Percentiles rank a stretch among this genome's conserved stretches.
phyloP scores from a whole-genome alignment of 2,113 vertebrate genomes.

The Eurystomus gularis region DNA sequence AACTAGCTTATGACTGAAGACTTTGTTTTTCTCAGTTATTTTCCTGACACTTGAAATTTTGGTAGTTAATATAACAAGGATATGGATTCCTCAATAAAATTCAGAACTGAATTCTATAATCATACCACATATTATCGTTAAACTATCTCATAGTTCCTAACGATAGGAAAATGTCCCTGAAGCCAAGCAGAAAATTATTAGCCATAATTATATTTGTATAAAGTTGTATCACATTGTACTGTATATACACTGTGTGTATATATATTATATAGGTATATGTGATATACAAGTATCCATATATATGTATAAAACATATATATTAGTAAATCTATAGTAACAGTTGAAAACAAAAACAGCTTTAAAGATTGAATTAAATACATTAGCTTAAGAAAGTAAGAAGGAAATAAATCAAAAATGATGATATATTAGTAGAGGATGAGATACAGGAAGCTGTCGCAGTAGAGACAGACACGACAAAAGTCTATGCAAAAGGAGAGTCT shows the following conservation, averaged over 20 bases:
- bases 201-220: not conserved
- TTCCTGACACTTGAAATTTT: not conserved
- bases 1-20: not conserved
- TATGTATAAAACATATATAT: not conserved
- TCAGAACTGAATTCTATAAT: not conserved
- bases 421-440: not conserved
- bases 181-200: not conserved
- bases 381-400: not conserved
- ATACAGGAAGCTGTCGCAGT: too few species aligned
- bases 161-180: not conserved
- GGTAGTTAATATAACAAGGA: not conserved
- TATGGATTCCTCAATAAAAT: not conserved
- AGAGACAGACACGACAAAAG: too few species aligned
- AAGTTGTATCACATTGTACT: not conserved
- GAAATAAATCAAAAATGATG: not conserved
- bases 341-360: not conserved
- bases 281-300: too few species aligned
- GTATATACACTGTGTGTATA: not conserved
- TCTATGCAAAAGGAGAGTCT: too few species aligned
- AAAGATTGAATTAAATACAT: not conserved
- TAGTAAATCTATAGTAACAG: not conserved
- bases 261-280: too few species aligned
- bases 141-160: not conserved
- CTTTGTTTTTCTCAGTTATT: not conserved
- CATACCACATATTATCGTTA: not conserved